phyloP scores from a whole-genome alignment of 2,888 invertebrate species.

The Apoderus coryli region DNA sequence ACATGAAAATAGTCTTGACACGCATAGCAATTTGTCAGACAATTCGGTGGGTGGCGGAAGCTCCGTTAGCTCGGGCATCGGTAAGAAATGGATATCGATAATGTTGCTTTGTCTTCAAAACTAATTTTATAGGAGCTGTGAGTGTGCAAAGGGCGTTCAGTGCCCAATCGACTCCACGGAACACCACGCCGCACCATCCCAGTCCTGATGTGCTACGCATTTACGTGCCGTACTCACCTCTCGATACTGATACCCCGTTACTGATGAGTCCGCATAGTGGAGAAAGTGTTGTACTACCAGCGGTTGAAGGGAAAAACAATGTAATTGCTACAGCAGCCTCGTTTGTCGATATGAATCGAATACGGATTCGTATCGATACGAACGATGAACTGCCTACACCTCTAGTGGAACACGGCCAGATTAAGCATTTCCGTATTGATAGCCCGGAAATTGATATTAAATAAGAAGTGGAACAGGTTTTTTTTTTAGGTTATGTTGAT shows the following conservation, averaged over 20 bases:
- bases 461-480: conserved; percentile 12
- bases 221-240: conserved; percentile 61
- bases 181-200: conserved; percentile 51
- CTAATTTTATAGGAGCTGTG: conserved; percentile 5
- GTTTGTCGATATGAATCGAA: conserved; percentile 51
- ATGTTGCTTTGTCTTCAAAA: too few relatives aligned
- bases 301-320: too few relatives aligned
- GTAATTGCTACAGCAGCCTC: conserved; percentile 38
- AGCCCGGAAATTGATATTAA: conserved; percentile 30
- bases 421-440: conserved; percentile 30
- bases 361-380: conserved; percentile 54
- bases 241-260: conserved; percentile 38
- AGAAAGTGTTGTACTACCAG: conserved; percentile 27
- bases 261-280: conserved; percentile 38
- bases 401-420: conserved; percentile 44
- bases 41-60: conserved; percentile 47
- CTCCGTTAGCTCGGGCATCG: conserved; percentile 30
- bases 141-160: conserved; percentile 34
- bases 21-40: conserved; percentile 61
- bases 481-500: conserved; percentile 1
- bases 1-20: conserved; percentile 59
- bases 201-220: conserved; percentile 63
- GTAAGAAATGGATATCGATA: too few relatives aligned
- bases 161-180: conserved; percentile 47
- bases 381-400: conserved; percentile 54